These are phyloP conservation scores for Porites australiensis DNA, from an alignment of 64 coral and sea anemone species.

Conservation along the genomic window DNA sequence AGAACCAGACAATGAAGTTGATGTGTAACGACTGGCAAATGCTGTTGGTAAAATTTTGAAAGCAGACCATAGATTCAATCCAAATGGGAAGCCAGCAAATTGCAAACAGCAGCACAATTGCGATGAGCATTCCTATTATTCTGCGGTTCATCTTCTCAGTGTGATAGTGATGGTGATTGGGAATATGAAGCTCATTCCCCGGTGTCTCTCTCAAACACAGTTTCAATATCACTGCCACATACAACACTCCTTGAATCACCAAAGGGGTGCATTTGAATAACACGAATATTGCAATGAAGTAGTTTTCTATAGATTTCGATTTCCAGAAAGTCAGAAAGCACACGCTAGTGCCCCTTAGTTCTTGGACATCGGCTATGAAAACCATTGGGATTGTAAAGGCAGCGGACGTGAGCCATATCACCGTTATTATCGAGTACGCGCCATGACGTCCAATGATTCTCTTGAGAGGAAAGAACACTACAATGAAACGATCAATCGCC, in stretches of 20 bases:
- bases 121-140: slow-evolving; percentile 58
- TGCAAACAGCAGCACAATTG: slow-evolving; percentile 34
- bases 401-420: slow-evolving; percentile 31
- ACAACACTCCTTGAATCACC: slow-evolving; percentile 28
- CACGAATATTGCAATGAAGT: slow-evolving; percentile 33
- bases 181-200: slow-evolving; percentile 43
- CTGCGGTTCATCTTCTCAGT: slow-evolving; percentile 54
- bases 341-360: neutral
- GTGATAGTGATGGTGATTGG: slow-evolving; percentile 13
- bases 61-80: slow-evolving; percentile 49
- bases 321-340: slow-evolving; percentile 9
- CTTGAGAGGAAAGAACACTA: slow-evolving; percentile 58
- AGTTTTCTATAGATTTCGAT: slow-evolving; percentile 6
- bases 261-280: slow-evolving; percentile 42
- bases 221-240: slow-evolving; percentile 57
- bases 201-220: slow-evolving; percentile 56
- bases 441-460: slow-evolving; percentile 42
- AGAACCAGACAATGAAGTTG: slow-evolving; percentile 10
- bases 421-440: neutral
- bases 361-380: neutral
- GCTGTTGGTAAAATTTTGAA: slow-evolving; percentile 6
- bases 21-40: slow-evolving; percentile 32
- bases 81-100: slow-evolving; percentile 67
- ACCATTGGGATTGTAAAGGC: slow-evolving; percentile 23
- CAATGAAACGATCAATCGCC: slow-evolving; percentile 60